These are phyloP conservation scores for Indicator indicator DNA, from an alignment of 2,113 vertebrate genomes.

Conservation along the genomic window DNA sequence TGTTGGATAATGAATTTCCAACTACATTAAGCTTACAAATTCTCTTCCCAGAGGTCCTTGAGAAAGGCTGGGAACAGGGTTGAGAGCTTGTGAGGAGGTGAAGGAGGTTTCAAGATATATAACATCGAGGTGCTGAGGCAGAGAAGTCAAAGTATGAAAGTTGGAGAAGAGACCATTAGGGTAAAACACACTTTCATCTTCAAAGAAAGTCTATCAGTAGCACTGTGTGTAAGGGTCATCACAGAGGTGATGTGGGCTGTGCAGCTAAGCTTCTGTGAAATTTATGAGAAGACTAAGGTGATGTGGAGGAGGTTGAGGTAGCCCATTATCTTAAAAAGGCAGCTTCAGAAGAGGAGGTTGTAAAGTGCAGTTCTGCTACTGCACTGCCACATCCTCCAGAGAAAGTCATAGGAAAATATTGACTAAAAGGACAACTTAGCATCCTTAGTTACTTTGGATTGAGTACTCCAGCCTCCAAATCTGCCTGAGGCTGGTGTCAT, in stretches of 20 bases:
- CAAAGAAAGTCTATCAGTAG: not conserved
- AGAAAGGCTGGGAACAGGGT: not conserved
- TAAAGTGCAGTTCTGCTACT: not conserved
- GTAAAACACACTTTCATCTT: not conserved
- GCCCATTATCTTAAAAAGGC: not conserved
- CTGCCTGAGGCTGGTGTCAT: not conserved
- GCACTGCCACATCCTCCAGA: not conserved
- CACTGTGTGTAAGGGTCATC: not conserved
- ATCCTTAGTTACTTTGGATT: not conserved
- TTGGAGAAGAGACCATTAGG: not conserved
- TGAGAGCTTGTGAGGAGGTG: not conserved
- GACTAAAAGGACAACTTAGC: not conserved
- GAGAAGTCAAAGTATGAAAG: not conserved
- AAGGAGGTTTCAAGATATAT: not conserved
- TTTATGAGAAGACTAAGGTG: not conserved
- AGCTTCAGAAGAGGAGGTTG: not conserved
- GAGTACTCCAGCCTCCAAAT: not conserved
- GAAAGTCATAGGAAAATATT: not conserved
- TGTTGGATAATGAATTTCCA: not conserved
- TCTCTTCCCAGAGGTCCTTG: not conserved
- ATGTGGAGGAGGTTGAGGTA: not conserved
- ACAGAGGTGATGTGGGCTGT: not conserved
- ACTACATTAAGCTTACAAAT: not conserved
- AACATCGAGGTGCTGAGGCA: not conserved
- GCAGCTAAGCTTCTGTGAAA: not conserved